phyloP scores from a whole-genome alignment of 2,888 invertebrate genomes.

The Norana najaformis region DNA sequence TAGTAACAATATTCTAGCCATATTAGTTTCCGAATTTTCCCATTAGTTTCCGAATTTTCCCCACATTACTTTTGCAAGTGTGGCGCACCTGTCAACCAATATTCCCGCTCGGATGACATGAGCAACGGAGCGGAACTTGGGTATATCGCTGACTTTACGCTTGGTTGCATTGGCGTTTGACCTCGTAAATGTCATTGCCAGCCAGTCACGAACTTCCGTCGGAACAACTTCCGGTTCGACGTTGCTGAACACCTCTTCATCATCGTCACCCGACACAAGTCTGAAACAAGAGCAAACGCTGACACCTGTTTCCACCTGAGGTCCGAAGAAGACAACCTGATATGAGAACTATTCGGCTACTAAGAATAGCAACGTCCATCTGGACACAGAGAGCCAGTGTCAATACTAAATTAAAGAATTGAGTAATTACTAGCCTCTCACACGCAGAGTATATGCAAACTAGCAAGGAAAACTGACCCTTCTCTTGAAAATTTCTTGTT shows the following conservation, averaged over 20 bases:
- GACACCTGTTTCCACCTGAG: too few species aligned
- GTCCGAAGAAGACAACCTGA: too few species aligned
- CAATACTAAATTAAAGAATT: too few species aligned
- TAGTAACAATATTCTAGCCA: too few species aligned
- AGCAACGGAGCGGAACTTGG: conserved; percentile 88
- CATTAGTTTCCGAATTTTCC: neutral
- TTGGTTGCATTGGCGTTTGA: conserved; percentile 61
- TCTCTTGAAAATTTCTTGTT: too few species aligned
- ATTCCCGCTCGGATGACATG: conserved; percentile 69
- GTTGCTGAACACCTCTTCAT: conserved; percentile 92
- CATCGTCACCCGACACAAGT: conserved; percentile 61
- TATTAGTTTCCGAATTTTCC: neutral
- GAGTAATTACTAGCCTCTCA: too few species aligned
- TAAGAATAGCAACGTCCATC: too few species aligned
- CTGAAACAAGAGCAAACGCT: neutral
- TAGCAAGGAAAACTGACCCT: too few species aligned
- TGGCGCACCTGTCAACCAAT: conserved; percentile 36
- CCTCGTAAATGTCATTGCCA: conserved; percentile 91
- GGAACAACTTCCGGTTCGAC: conserved; percentile 83
- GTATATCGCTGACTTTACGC: conserved; percentile 66
- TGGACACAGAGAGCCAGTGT: too few species aligned
- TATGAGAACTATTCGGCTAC: too few species aligned
- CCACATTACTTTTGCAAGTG: neutral
- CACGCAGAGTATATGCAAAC: too few species aligned
- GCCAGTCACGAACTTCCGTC: conserved; percentile 76